A percentile compares a stretch with the other conserved stretches of the same genome.
phyloP scores from a whole-genome alignment of 2,888 invertebrate genomes.

The Neuroscelio doddi region DNA sequence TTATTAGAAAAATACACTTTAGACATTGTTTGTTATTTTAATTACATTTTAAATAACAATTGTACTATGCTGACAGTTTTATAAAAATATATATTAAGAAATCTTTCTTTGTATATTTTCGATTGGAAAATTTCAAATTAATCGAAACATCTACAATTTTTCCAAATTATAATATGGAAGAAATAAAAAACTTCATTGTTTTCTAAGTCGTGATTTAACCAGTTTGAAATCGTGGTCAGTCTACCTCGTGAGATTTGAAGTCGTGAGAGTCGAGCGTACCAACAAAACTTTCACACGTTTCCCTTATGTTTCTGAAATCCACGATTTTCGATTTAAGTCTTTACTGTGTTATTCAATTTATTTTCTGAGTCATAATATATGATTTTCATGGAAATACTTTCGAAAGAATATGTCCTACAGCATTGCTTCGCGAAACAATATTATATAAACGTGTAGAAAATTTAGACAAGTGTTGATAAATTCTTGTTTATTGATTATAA shows the following conservation, averaged over 20 bases:
- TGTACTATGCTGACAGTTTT: too few species aligned
- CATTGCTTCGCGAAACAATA: background rate
- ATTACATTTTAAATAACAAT: too few species aligned
- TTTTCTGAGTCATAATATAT: background rate
- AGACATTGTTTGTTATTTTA: too few species aligned
- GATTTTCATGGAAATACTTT: background rate
- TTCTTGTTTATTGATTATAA: too few species aligned
- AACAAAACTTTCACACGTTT: slow-evolving; percentile 11
- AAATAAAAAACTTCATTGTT: background rate
- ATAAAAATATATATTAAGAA: too few species aligned
- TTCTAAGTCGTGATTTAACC: background rate
- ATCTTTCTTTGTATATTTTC: too few species aligned
- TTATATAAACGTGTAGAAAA: too few species aligned
- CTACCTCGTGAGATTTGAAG: slow-evolving; percentile 7
- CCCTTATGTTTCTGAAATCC: slow-evolving; percentile 7
- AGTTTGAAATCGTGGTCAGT: slow-evolving; percentile 7
- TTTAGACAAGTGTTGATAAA: too few species aligned
- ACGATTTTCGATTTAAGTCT: slow-evolving; percentile 4
- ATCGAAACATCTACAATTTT: too few species aligned
- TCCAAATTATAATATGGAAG: too few species aligned
- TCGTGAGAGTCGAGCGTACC: slow-evolving; percentile 9
- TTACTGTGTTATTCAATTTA: background rate
- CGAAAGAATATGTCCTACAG: background rate
- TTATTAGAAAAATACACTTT: too few species aligned
- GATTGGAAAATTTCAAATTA: too few species aligned